A percentile compares a stretch with the other conserved stretches of the same genome.
phyloP scores from a whole-genome alignment of 2,113 vertebrate species.

The Rhea pennata region DNA sequence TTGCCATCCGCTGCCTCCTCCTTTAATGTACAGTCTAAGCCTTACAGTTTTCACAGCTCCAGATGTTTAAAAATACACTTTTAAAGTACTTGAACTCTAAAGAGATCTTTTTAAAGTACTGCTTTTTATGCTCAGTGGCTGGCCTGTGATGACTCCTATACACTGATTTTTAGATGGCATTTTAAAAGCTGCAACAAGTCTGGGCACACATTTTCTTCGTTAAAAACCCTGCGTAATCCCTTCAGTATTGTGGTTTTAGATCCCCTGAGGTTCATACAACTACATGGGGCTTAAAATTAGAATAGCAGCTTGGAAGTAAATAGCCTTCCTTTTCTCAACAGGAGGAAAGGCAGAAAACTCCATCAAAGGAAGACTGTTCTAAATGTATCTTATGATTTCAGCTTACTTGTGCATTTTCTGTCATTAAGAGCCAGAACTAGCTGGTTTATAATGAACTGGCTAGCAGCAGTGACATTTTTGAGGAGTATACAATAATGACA shows the following conservation, averaged over 20 bases:
- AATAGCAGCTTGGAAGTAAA: not conserved
- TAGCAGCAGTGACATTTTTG: not conserved
- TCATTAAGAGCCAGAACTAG: not conserved
- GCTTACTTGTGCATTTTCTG: not conserved
- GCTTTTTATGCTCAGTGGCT: not conserved
- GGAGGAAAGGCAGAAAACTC: not conserved
- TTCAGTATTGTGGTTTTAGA: not conserved
- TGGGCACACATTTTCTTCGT: not conserved
- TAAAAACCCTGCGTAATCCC: constrained; percentile 24
- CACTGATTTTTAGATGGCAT: constrained; percentile 30
- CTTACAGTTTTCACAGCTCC: not conserved
- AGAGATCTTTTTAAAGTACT: constrained; percentile 16
- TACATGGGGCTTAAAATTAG: not conserved
- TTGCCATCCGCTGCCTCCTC: constrained; percentile 4
- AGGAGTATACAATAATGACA: not conserved
- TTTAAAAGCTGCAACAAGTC: constrained; percentile 20
- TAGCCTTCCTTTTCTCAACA: not conserved
- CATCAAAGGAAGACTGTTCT: not conserved
- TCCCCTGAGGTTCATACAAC: not conserved
- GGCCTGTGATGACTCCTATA: not conserved
- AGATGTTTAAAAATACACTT: constrained; percentile 58
- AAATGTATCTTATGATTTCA: not conserved
- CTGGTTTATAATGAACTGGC: not conserved
- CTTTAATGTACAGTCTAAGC: not conserved
- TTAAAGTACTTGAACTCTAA: constrained; percentile 34